Evolutionary conservation across 2,888 invertebrate species (phyloP), one percentile per base, ranked within the genome.

Genomic region (Brachyopa scutellaris): DNA sequence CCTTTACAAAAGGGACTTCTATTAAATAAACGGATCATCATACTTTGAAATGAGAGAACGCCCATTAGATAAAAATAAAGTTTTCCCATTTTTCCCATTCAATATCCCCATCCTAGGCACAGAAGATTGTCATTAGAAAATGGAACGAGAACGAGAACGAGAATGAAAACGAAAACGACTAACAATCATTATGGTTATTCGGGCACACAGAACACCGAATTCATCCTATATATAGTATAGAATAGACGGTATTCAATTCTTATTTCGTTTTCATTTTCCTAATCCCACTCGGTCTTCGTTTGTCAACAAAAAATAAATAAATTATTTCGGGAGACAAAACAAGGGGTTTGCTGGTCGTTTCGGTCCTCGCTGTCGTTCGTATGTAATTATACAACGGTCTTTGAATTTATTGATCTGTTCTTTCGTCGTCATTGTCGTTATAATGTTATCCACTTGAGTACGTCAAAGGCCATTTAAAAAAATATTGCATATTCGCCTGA

Each of bases 31-130:
- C 36, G 69, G 62, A 80, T 76, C 69, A 76, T 69, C 74, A 73
- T 74, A 69, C 80, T 69, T 80, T 80, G 62, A 76, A 76, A 80
- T 76, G 42, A 51, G 57, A 74, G 61, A 67, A 73, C 61, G 53
- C 55, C 73, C 74, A 79, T 79, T 67, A 79, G 76, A 76, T 69
- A 76, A 69, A 69, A 80, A 67, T 64, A 69, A 80, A 80, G 67
- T 69, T 79, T 73, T 61, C 45, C 59, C 53, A 73, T 70, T 70
- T 70, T 59, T n/a, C n/a, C 23, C 64, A 72, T 67, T 79, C 36
- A 67, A 67, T n/a, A n/a, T 67, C 23, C 47, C 36, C 74, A 67
- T 29, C 51, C 61, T 47, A 57, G 55, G 59, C 74, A 49, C 49
- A 62, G 42, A 69, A 57, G 8, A 74, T 51, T 69, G 57, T 64